Evolutionary conservation across 2,888 invertebrate genomes (phyloP).

Genomic region (Leucophenga montana): DNA sequence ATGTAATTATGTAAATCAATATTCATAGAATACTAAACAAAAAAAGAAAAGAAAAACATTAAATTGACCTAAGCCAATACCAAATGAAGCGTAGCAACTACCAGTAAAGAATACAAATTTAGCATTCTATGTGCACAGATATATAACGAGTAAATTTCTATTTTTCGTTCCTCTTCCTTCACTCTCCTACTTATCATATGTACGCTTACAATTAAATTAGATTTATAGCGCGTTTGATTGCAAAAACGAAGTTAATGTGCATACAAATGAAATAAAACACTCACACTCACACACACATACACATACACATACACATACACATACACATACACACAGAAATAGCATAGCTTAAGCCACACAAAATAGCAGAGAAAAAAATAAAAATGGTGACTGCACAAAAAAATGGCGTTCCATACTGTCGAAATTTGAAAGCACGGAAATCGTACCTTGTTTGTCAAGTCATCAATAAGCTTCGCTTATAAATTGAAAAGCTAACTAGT

Average conservation of each 20-base stretch:
- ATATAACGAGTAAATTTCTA: slow-evolving; percentile 3
- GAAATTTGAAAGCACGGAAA: slow-evolving; percentile 54
- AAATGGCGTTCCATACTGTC: slow-evolving; percentile 45
- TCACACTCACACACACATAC: not conserved
- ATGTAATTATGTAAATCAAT: no score
- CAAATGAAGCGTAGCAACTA: slow-evolving; percentile 14
- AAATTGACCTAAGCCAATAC: slow-evolving; percentile 6
- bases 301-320: not conserved
- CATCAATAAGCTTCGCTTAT: slow-evolving; percentile 59
- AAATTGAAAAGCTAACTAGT: slow-evolving; percentile 6
- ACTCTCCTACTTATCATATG: slow-evolving; percentile 15
- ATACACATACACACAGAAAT: slow-evolving; percentile 1
- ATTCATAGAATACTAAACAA: not conserved
- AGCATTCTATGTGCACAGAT: not conserved
- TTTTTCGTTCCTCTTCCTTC: not conserved
- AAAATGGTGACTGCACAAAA: not conserved
- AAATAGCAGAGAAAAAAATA: slow-evolving; percentile 22
- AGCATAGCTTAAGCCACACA: slow-evolving; percentile 1
- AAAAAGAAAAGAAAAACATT: not conserved
- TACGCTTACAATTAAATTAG: slow-evolving; percentile 60
- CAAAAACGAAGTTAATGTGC: slow-evolving; percentile 61
- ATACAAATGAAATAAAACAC: slow-evolving; percentile 53
- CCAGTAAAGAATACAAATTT: not conserved
- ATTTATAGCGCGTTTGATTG: slow-evolving; percentile 65
- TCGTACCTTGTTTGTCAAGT: slow-evolving; percentile 65